phyloP scores from a whole-genome alignment of 2,113 vertebrate species.

The Amia ocellicauda region DNA sequence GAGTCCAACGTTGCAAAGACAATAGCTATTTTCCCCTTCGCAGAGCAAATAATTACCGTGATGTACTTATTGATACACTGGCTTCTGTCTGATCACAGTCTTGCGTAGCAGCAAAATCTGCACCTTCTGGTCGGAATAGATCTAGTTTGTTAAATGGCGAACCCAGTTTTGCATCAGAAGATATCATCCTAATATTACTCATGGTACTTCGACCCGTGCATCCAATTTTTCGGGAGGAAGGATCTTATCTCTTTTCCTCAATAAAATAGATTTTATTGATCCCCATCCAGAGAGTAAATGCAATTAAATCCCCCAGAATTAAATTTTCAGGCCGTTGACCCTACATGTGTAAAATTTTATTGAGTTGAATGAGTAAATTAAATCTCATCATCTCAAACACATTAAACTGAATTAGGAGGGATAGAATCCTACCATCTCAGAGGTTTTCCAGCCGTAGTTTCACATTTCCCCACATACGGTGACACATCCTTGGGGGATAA shows the following conservation, averaged over 20 bases:
- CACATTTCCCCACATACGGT: background rate
- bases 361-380: slow-evolving; percentile 83
- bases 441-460: slow-evolving; percentile 47
- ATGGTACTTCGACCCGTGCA: slow-evolving; percentile 30
- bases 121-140: slow-evolving; percentile 43
- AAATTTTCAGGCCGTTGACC: slow-evolving; percentile 83
- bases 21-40: slow-evolving; percentile 57
- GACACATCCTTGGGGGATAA: background rate
- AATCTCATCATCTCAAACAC: slow-evolving; percentile 71
- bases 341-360: slow-evolving; percentile 80
- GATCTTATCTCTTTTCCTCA: slow-evolving; percentile 56
- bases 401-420: slow-evolving; percentile 72
- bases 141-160: slow-evolving; percentile 29
- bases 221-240: slow-evolving; percentile 54
- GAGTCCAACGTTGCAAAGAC: slow-evolving; percentile 43
- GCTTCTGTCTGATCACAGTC: slow-evolving; percentile 36
- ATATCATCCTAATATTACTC: slow-evolving; percentile 32
- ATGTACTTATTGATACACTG: slow-evolving; percentile 54
- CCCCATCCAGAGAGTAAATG: slow-evolving; percentile 71
- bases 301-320: slow-evolving; percentile 88
- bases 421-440: slow-evolving; percentile 48
- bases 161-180: slow-evolving; percentile 40
- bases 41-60: slow-evolving; percentile 54
- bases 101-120: slow-evolving; percentile 21
- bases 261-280: slow-evolving; percentile 87